Base-by-base conservation (phyloP, 2,113 vertebrate species). In the Oxyruncus cristatus region DNA sequence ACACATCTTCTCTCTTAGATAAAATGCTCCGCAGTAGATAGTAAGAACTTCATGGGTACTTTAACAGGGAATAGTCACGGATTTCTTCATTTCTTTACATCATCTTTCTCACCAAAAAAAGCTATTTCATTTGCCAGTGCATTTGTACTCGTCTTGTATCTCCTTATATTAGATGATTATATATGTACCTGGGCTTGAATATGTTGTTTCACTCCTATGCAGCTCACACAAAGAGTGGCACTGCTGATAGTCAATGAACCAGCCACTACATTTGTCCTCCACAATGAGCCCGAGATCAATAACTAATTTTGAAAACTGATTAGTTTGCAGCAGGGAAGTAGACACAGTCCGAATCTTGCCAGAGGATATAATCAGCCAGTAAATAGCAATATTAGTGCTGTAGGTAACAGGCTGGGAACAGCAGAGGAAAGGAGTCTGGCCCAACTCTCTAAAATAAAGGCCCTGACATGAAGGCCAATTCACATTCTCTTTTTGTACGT, bases 221-320 rank as follows among this genome's bases (percentile, higher is more conserved):
- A 93, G 74, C 85, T 86, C 92, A 95, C 91, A 95, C 81, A 91
- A 98, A 97, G 46, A 61, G 88, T 95, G 95, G 96, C 91, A 96
- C 86, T 90, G 75, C 96, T 96, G 97, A 96, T 98, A 98, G 96
- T 98, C 98, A 97, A 96, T 98, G 98, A 98, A 98, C 98, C 97
- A 97, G 89, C 94, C 97, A 98, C 97, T 98, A 98, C 98, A 98
- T 97, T 98, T 98, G 97, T 97, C 97, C 97, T 98, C 96, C 91
- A 97, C 97, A 97, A 97, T 97, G 95, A 97, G 95, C 88, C 95
- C 65, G 92, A 98, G 98, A 99, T 99, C 99, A 99, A 99, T 99
- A 99, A 99, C 98, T 99, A 99, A 99, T 99, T 99, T 99, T 99
- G 98, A 99, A 98, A 99, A 98, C 98, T 99, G 99, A 99, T 99